phyloP scores from a whole-genome alignment of 2,888 invertebrate genomes.

The Acrobasis consociella region DNA sequence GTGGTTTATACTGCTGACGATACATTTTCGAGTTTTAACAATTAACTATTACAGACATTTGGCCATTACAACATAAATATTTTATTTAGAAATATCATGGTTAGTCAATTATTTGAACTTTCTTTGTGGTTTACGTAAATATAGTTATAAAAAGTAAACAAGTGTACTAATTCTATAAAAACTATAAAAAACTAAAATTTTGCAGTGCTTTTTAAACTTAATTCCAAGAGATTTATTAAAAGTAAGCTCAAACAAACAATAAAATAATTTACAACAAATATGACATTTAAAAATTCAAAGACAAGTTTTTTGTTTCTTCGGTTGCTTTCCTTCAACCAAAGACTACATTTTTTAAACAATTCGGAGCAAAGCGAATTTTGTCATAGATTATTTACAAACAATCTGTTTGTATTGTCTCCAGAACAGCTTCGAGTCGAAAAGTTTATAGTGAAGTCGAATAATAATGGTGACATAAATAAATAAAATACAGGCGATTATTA shows the following conservation, averaged over 20 bases:
- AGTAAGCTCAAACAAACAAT: neutral
- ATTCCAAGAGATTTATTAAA: neutral
- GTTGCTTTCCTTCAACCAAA: too few species aligned
- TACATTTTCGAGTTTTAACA: slow-evolving; percentile 1
- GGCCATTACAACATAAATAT: neutral
- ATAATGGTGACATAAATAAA: too few species aligned
- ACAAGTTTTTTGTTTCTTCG: neutral
- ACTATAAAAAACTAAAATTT: neutral
- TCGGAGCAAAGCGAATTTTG: too few species aligned
- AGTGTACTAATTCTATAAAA: neutral
- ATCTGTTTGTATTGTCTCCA: too few species aligned
- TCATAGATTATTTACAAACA: too few species aligned
- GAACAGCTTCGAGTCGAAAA: too few species aligned
- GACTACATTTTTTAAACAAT: too few species aligned
- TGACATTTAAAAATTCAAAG: slow-evolving; percentile 9
- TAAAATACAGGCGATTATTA: too few species aligned
- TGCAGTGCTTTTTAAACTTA: neutral
- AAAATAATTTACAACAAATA: slow-evolving; percentile 15
- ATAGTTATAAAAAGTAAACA: too few species aligned
- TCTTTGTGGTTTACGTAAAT: too few species aligned
- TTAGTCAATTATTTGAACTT: too few species aligned
- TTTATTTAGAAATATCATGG: slow-evolving; percentile 2
- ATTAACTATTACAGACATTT: neutral
- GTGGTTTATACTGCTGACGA: neutral
- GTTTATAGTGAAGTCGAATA: too few species aligned